Evolutionary conservation across 2,888 invertebrate genomes (phyloP).

Genomic region (Anodontia alba): DNA sequence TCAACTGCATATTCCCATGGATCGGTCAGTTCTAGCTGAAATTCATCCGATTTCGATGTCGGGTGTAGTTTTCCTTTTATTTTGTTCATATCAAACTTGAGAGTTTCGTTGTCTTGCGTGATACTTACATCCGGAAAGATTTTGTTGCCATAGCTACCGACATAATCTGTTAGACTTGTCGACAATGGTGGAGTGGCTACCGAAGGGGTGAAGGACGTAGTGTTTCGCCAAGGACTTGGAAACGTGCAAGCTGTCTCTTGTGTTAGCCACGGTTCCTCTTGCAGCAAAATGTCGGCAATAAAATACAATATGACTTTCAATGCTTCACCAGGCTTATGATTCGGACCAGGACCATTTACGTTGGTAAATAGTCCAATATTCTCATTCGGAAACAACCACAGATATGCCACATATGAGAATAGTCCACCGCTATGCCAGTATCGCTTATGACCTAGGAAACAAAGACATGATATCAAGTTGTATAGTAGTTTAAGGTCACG

Average conservation of each 20-base stretch:
- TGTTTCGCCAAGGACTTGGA: constrained; percentile 47
- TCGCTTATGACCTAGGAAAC: constrained; percentile 33
- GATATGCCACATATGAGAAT: constrained; percentile 44
- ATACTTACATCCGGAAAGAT: constrained; percentile 50
- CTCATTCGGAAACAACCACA: constrained; percentile 53
- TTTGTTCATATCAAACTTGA: constrained; percentile 44
- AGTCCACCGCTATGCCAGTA: constrained; percentile 52
- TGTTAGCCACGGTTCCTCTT: constrained; percentile 42
- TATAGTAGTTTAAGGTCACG: too few relatives aligned
- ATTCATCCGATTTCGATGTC: not conserved
- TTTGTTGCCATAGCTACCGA: constrained; percentile 44
- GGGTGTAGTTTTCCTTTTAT: constrained; percentile 46
- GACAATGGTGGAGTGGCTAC: constrained; percentile 7
- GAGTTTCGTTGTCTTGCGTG: not conserved
- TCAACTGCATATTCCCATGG: constrained; percentile 58
- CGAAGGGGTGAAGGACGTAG: not conserved
- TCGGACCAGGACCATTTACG: constrained; percentile 51
- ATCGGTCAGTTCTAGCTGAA: constrained; percentile 38
- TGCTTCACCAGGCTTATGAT: constrained; percentile 22
- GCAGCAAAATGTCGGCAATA: constrained; percentile 41
- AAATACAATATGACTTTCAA: constrained; percentile 40
- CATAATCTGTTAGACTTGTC: constrained; percentile 22
- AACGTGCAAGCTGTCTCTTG: constrained; percentile 45
- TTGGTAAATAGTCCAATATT: constrained; percentile 46
- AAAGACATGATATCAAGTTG: not conserved